Conservation (phyloP, 2,888 invertebrate species). For the Epinotia demarniana region DNA sequence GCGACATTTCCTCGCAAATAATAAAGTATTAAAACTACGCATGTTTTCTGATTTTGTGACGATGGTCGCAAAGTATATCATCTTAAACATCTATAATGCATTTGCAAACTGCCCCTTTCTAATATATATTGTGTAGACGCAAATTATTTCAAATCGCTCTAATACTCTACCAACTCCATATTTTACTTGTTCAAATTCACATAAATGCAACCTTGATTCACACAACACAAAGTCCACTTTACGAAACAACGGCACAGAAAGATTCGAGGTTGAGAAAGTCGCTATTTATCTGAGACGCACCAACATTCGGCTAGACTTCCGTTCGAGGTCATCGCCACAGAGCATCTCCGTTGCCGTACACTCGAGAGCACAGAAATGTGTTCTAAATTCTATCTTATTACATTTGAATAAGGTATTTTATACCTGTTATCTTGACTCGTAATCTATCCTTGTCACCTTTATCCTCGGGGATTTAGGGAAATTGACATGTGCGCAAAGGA, state of each 20-base stretch:
- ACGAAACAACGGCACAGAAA: background rate
- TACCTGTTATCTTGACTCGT: background rate
- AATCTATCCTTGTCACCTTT: conserved; percentile 11
- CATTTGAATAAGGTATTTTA: background rate
- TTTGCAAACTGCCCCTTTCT: background rate
- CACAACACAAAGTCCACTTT: background rate
- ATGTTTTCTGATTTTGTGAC: too few relatives aligned
- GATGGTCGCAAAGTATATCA: background rate
- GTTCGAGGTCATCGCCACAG: conserved; percentile 79
- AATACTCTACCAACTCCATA: background rate
- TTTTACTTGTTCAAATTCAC: background rate
- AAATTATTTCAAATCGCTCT: conserved; percentile 9
- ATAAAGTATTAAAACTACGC: too few relatives aligned
- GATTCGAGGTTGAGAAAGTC: conserved; percentile 3
- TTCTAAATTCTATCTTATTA: background rate
- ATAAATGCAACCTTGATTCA: background rate
- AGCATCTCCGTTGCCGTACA: conserved; percentile 55
- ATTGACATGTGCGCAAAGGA: background rate
- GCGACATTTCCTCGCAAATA: too few relatives aligned
- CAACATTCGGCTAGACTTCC: conserved; percentile 79
- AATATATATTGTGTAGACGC: conserved; percentile 2
- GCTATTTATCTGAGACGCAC: conserved; percentile 35
- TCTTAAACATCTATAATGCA: background rate
- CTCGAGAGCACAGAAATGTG: conserved; percentile 44
- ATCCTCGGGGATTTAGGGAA: background rate